These are phyloP conservation scores for Opisthograptis luteolata DNA, from an alignment of 2,888 invertebrate species.

Conservation along the genomic window DNA sequence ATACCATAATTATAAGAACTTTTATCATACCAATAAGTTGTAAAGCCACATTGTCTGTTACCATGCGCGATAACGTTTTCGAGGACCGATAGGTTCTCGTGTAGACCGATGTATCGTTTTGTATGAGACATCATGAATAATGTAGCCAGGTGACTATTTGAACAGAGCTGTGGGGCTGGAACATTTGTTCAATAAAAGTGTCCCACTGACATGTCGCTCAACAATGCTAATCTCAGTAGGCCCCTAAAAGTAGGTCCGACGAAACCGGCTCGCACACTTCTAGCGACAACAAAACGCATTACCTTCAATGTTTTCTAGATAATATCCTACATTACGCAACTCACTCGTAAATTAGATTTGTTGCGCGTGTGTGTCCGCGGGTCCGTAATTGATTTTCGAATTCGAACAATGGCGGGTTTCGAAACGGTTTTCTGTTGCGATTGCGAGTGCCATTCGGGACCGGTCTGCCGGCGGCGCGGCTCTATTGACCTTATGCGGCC, in stretches of 20 bases:
- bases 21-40: too few relatives aligned
- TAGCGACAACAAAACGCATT: constrained; percentile 54
- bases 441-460: constrained; percentile 41
- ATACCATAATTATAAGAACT: too few relatives aligned
- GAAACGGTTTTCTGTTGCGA: constrained; percentile 52
- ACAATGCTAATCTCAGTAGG: constrained; percentile 16
- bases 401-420: constrained; percentile 70
- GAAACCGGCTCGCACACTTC: constrained; percentile 36
- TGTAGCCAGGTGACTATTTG: constrained; percentile 18
- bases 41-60: constrained; percentile 11
- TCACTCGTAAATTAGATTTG: constrained; percentile 68
- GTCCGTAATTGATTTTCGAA: constrained; percentile 71
- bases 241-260: constrained; percentile 27
- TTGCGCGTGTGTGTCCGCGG: constrained; percentile 56
- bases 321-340: constrained; percentile 62
- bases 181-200: too few relatives aligned
- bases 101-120: neutral
- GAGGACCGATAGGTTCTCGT: neutral
- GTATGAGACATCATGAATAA: constrained; percentile 5
- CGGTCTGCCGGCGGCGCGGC: constrained; percentile 55
- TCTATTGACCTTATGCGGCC: constrained; percentile 81
- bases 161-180: constrained; percentile 1
- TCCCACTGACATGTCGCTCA: constrained; percentile 9
- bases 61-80: constrained; percentile 13
- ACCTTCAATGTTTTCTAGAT: constrained; percentile 58